Conservation (phyloP, 2,888 invertebrate species). For the Andrena bicolor region DNA sequence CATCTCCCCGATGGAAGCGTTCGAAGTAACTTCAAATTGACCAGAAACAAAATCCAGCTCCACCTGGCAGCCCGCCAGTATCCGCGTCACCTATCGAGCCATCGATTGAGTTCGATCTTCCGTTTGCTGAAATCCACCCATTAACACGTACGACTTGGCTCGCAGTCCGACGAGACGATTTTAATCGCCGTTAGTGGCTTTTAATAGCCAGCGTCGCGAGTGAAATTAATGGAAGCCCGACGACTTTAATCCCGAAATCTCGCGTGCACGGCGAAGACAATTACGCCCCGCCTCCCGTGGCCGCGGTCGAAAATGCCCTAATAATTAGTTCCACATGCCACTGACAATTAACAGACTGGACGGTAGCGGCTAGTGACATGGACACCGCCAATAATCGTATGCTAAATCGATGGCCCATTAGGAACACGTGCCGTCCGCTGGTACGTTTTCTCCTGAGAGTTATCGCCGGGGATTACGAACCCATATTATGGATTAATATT, state of each 20-base stretch:
- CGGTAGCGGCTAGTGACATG: conserved; percentile 41
- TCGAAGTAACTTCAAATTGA: conserved; percentile 37
- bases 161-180: background rate
- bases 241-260: conserved; percentile 19
- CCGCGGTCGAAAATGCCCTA: conserved; percentile 26
- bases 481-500: conserved; percentile 52
- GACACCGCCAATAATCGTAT: conserved; percentile 59
- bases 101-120: conserved; percentile 8
- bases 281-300: background rate
- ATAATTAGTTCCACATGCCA: conserved; percentile 56
- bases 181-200: conserved; percentile 28
- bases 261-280: conserved; percentile 5
- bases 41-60: conserved; percentile 27
- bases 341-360: conserved; percentile 64
- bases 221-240: conserved; percentile 7
- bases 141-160: background rate
- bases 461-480: conserved; percentile 42
- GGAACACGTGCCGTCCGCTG: conserved; percentile 46
- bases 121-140: background rate
- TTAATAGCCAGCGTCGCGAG: background rate
- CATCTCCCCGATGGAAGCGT: background rate
- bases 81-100: background rate
- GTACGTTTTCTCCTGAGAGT: conserved; percentile 59
- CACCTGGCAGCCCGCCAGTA: conserved; percentile 20
- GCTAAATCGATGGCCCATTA: conserved; percentile 66